Evolutionary conservation across 2,113 vertebrate species (phyloP).

Genomic region (Pangasianodon hypophthalmus): DNA sequence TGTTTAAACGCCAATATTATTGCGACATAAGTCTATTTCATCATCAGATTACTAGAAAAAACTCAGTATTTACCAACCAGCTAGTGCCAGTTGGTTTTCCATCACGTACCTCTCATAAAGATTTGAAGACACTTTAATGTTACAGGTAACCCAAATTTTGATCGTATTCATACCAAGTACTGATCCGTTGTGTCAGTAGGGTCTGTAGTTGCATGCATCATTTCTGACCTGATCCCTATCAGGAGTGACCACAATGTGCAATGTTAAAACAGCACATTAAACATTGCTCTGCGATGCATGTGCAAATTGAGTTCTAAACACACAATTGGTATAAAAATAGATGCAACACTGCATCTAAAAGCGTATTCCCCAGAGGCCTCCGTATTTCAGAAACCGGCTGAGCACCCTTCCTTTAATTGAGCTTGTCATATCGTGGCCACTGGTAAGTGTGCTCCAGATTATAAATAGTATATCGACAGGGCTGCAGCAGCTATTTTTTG

Average conservation of each 20-base stretch:
- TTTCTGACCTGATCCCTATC: slow-evolving; percentile 3
- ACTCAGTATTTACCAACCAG: too few species aligned
- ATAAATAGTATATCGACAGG: slow-evolving; percentile 70
- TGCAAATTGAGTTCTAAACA: slow-evolving; percentile 1
- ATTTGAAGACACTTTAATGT: background rate
- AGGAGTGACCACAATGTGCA: slow-evolving; percentile 24
- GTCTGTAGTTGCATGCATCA: slow-evolving; percentile 3
- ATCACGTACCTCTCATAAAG: background rate
- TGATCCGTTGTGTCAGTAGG: background rate
- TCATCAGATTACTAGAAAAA: background rate
- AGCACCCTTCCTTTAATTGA: slow-evolving; percentile 53
- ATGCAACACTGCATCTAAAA: slow-evolving; percentile 15
- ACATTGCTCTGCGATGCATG: slow-evolving; percentile 13
- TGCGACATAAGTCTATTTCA: background rate
- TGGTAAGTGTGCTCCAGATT: slow-evolving; percentile 60
- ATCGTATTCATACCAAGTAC: slow-evolving; percentile 3
- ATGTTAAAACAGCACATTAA: slow-evolving; percentile 15
- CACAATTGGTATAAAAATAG: slow-evolving; percentile 28
- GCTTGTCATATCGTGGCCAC: slow-evolving; percentile 54
- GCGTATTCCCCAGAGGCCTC: slow-evolving; percentile 26
- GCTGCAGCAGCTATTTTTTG: slow-evolving; percentile 70
- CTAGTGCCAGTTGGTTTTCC: background rate
- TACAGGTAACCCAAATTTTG: background rate
- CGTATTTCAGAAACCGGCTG: slow-evolving; percentile 5
- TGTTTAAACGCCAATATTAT: background rate